Conservation (phyloP, 2,113 vertebrate species). For the Turdus rufiventris region DNA sequence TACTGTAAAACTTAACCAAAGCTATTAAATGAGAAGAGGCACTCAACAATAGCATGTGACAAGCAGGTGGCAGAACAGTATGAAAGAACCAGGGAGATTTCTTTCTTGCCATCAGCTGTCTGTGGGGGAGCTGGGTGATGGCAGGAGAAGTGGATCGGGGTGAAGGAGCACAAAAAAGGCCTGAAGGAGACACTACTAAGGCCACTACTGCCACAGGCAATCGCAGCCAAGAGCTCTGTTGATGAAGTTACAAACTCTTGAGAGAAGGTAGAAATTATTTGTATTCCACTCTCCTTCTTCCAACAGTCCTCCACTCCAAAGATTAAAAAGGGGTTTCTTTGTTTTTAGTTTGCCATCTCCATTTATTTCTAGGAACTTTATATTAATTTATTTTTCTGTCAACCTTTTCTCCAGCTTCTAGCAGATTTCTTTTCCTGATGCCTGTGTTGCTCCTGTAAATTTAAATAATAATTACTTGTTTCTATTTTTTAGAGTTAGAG, state of each 20-base stretch:
- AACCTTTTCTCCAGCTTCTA: neutral
- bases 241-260: neutral
- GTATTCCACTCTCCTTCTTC: neutral
- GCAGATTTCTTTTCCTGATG: neutral
- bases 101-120: neutral
- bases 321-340: neutral
- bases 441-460: neutral
- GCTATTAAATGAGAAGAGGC: neutral
- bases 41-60: neutral
- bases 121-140: neutral
- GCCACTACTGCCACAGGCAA: neutral
- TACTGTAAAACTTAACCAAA: neutral
- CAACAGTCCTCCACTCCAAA: neutral
- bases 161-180: neutral
- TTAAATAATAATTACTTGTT: neutral
- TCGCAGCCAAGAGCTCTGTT: neutral
- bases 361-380: neutral
- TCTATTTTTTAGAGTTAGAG: neutral
- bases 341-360: neutral
- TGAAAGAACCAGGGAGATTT: neutral
- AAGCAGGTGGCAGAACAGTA: neutral
- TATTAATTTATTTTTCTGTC: neutral
- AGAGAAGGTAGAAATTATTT: neutral
- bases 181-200: neutral
- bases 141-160: neutral